Percentiles rank a stretch among this genome's conserved stretches.
Conservation (phyloP, 2,113 vertebrate species). For the Colius striatus region DNA sequence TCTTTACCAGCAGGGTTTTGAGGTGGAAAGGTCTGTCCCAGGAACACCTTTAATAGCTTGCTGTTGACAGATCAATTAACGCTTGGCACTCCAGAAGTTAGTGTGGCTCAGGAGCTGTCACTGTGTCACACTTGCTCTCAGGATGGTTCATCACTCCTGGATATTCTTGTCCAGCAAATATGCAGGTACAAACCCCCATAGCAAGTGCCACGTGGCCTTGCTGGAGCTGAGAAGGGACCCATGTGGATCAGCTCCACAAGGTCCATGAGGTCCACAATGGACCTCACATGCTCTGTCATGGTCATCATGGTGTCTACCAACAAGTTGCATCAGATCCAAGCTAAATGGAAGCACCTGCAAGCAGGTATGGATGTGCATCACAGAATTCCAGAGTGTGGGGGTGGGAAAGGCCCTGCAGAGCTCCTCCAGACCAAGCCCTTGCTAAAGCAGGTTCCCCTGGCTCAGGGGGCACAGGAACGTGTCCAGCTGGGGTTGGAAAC, state of each 20-base stretch:
- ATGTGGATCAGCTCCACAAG: neutral
- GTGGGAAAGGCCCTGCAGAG: too few relatives aligned
- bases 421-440: too few relatives aligned
- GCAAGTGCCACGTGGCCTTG: rapidly evolving
- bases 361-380: neutral
- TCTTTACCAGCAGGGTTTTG: rapidly evolving
- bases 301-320: neutral
- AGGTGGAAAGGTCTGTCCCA: neutral
- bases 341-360: neutral
- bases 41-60: neutral
- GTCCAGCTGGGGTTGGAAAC: too few relatives aligned
- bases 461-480: too few relatives aligned
- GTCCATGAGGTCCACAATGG: neutral
- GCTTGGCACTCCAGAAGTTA: neutral
- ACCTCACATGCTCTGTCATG: neutral
- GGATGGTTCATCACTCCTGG: neutral
- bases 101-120: rapidly evolving
- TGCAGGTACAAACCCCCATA: neutral
- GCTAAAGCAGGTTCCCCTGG: too few relatives aligned
- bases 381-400: too few relatives aligned
- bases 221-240: neutral
- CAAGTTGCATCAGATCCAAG: neutral
- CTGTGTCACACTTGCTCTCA: neutral
- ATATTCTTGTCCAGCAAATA: neutral
- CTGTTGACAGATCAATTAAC: neutral